Base-by-base conservation (phyloP, 92 coral and sea anemone genomes). In the Porites lobata region DNA sequence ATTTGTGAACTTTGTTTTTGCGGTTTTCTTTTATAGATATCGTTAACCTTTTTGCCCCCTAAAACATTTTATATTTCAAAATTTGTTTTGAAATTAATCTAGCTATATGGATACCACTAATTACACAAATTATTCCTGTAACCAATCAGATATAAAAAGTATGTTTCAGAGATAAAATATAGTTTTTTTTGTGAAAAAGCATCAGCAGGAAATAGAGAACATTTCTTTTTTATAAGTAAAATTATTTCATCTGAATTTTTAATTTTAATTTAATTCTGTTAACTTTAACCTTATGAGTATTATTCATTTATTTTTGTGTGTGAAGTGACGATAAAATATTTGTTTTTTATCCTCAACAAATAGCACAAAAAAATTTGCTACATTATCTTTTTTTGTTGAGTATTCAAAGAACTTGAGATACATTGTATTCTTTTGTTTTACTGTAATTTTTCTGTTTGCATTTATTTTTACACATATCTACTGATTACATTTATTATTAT, bases 1-100 rank as follows among this genome's bases (percentile, higher is more conserved):
- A 81, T 81, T 69, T 54, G 85, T 69, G 85, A 56, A 57, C 69
- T 68, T 81, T 71, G 20, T 6, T 69, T 81, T 24, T 24, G 65
- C 59, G 59, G 69, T 59, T 69, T 24, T 24, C 61, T 82, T 70
- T 82, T 38, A 4, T 63, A 9, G 8, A 51, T 82, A 18, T 82
- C 86, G 71, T 82, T 82, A 70, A 59, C 78, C 71, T 57, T 58
- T 82, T 69, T 52, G 69, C 66, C 78, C 86, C 77, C 43, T 19
- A 82, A 70, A 14, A n/a, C 58, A 10, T 26, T 82, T 43, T 58
- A 15, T 52, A 64, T 24, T 82, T 58, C 20, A 24, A 47, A 70
- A 82, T 82, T 59, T 82, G 78, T 82, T 82, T 81, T 82, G 69
- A 70, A 71, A 57, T 69, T 32, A 6, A 17, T 38, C 53, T 17